A percentile compares a stretch with the other conserved stretches of the same genome.
These are phyloP conservation scores for Luffia ferchaultella DNA, from an alignment of 2,888 invertebrate genomes.

Conservation along the genomic window DNA sequence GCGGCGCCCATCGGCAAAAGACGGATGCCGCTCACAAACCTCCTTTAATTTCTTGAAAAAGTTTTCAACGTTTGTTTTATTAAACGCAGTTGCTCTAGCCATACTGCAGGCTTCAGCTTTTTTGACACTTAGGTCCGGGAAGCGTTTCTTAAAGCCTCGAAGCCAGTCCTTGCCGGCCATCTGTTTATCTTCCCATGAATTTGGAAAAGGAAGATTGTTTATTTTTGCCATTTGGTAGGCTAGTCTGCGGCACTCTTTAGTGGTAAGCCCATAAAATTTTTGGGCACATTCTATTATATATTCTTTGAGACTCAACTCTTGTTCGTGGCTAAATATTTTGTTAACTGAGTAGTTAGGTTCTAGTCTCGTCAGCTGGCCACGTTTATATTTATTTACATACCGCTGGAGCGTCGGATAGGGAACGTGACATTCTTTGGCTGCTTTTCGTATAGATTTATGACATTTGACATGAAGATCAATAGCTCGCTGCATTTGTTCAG, in stretches of 20 bases:
- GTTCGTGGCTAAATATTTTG: background rate
- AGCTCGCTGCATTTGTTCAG: too few relatives aligned
- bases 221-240: background rate
- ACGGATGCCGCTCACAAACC: background rate
- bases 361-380: background rate
- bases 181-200: background rate
- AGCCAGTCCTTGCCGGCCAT: background rate
- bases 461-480: too few relatives aligned
- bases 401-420: background rate
- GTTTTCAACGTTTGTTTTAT: constrained; percentile 3
- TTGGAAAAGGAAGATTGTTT: background rate
- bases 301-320: background rate
- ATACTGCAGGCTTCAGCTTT: too few relatives aligned
- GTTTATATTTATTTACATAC: background rate
- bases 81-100: constrained; percentile 6
- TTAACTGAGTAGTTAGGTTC: background rate
- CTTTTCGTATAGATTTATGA: background rate
- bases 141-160: too few relatives aligned
- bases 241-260: background rate
- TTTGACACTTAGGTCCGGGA: too few relatives aligned
- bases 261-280: background rate
- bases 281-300: background rate
- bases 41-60: background rate
- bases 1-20: too few relatives aligned
- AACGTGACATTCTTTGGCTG: background rate